Evolutionary conservation across 2,888 invertebrate genomes (phyloP).

Genomic region (Dynastes grantii): DNA sequence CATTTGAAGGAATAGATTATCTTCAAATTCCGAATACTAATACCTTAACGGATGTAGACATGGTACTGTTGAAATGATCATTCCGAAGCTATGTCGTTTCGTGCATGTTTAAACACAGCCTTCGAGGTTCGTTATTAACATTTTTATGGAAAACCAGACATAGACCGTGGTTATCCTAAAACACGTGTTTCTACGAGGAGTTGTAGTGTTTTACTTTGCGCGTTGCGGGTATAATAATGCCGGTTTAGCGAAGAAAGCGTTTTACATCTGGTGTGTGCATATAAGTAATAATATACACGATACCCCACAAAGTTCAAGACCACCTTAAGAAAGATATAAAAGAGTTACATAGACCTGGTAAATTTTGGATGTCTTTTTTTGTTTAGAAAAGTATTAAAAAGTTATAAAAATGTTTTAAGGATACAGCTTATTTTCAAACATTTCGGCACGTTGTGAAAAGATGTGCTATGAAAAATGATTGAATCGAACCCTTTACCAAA

Average conservation of each 20-base stretch:
- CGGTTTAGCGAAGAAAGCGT: background rate
- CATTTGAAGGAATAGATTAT: too few species aligned
- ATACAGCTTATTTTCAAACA: too few species aligned
- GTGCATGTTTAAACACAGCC: constrained; percentile 59
- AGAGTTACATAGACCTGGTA: too few species aligned
- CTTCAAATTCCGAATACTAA: too few species aligned
- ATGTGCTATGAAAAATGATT: too few species aligned
- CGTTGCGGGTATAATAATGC: background rate
- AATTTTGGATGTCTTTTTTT: too few species aligned
- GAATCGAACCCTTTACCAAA: too few species aligned
- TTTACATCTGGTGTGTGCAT: background rate
- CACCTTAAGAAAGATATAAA: too few species aligned
- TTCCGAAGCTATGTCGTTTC: constrained; percentile 56
- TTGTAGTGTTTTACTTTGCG: constrained; percentile 19
- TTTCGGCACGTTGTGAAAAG: too few species aligned
- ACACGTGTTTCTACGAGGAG: constrained; percentile 11
- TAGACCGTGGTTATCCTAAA: background rate
- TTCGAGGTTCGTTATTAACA: constrained; percentile 58
- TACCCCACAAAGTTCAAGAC: background rate
- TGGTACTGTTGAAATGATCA: too few species aligned
- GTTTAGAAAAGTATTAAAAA: too few species aligned
- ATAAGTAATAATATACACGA: background rate
- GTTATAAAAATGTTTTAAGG: too few species aligned
- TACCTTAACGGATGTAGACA: background rate
- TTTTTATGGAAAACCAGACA: constrained; percentile 56